Evolutionary conservation across 64 coral and sea anemone genomes (phyloP), one percentile per base, ranked within the genome.

Genomic region (Dendronephthya gigantea): DNA sequence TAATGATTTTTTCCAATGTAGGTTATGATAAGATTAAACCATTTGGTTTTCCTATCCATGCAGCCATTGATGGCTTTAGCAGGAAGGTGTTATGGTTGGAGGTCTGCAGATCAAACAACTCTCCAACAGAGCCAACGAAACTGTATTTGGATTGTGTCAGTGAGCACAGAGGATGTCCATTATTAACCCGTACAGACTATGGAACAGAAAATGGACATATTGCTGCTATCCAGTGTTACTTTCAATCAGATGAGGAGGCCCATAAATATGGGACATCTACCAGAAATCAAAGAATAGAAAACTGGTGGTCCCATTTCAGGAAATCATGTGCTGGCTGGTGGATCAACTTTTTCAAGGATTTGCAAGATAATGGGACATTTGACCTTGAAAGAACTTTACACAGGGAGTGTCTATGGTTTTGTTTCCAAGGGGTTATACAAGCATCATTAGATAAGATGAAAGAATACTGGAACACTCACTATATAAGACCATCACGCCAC

Each of bases 341-440:
- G 90, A 91, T 87, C 34, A 48, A 70, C 35, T 86, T 35, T 69
- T 90, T 86, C 40, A 83, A 91, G 82, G 90, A 91, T 75, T 68
- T 86, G 30, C 22, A 39, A 48, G 85, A 86, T 86, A 69, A 79
- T 72, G 90, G 90, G 34, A 49, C 29, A 29, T 50, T 91, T 49
- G 79, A 87, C 34, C 29, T 49, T 83, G 90, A 32, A 37, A 70
- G 82, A 39, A 84, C 81, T 34, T 41, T 83, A 35, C 75, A 87
- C n/a, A 91, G 58, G n/a, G n/a, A n/a, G n/a, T n/a, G n/a, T n/a
- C n/a, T n/a, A n/a, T n/a, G n/a, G n/a, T n/a, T n/a, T n/a, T 91
- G 90, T 41, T 91, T 41, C 29, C 76, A 70, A 34, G 52, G 90
- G 22, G 82, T 91, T 69, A 43, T 87, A 52, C 90, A 91, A 72